Evolutionary conservation across 1,140 invertebrate genomes (phyloP).

Genomic region (Diorhabda sublineata): DNA sequence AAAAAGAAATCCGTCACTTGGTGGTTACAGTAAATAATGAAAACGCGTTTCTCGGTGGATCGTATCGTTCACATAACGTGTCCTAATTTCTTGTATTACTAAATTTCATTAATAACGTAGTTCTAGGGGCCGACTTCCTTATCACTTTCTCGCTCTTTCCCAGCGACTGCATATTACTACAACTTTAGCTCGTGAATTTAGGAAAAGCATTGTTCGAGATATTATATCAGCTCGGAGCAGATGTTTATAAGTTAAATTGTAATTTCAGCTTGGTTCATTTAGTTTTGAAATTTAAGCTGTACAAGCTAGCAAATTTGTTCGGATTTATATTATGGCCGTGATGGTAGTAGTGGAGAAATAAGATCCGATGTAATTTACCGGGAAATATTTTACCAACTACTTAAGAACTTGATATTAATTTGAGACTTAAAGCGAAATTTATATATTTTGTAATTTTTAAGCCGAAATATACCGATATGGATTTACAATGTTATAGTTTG

Average conservation of each 20-base stretch:
- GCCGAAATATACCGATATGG: too few relatives aligned
- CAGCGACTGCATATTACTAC: constrained; percentile 9
- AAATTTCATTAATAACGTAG: constrained; percentile 17
- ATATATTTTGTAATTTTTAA: too few relatives aligned
- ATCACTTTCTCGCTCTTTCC: constrained; percentile 14
- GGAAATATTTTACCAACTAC: not conserved
- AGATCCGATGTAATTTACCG: not conserved
- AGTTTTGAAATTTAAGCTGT: constrained; percentile 3
- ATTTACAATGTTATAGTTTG: too few relatives aligned
- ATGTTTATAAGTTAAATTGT: constrained; percentile 10
- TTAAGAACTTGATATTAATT: not conserved
- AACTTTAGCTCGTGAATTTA: constrained; percentile 12
- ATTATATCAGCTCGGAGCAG: constrained; percentile 15
- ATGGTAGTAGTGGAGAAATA: not conserved
- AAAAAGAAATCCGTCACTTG: too few relatives aligned
- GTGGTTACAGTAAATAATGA: too few relatives aligned
- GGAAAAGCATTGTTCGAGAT: constrained; percentile 15
- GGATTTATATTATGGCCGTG: not conserved
- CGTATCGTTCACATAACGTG: constrained; percentile 18
- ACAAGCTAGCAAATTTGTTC: constrained; percentile 1
- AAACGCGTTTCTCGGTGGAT: too few relatives aligned
- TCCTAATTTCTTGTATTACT: constrained; percentile 19
- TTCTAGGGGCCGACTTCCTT: constrained; percentile 12
- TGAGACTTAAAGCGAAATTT: too few relatives aligned
- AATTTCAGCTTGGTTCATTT: constrained; percentile 9